Evolutionary conservation across 1,140 invertebrate species (phyloP).

Genomic region (Triops longicaudatus): DNA sequence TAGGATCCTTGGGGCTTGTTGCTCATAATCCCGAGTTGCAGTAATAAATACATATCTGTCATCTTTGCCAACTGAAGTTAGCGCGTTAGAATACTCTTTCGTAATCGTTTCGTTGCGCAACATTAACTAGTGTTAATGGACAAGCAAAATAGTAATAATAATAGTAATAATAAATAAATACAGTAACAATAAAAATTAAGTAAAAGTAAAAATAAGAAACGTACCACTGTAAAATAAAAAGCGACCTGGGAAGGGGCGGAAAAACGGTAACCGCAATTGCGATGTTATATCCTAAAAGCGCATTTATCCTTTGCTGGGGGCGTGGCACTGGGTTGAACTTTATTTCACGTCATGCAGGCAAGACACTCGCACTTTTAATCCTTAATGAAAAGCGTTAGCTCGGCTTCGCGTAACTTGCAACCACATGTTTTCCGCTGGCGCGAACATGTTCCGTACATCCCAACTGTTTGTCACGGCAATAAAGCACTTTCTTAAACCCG

Average conservation of each 20-base stretch:
- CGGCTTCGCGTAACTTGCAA: not conserved
- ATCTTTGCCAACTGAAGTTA: not conserved
- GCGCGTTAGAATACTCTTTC: not conserved
- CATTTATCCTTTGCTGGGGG: not conserved
- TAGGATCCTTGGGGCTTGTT: not conserved
- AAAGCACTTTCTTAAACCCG: not conserved
- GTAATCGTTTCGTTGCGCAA: not conserved
- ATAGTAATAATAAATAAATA: too few relatives aligned
- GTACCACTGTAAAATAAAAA: not conserved
- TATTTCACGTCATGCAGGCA: not conserved
- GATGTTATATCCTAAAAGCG: not conserved
- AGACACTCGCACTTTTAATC: not conserved
- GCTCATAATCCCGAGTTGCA: not conserved
- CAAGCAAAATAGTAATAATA: too few relatives aligned
- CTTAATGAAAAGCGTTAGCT: not conserved
- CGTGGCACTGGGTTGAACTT: not conserved
- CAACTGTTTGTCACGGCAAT: not conserved
- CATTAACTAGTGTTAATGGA: not conserved
- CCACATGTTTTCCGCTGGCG: not conserved
- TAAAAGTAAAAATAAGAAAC: too few relatives aligned
- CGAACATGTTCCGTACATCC: not conserved
- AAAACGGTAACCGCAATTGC: not conserved
- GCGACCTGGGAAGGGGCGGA: not conserved
- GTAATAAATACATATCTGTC: not conserved
- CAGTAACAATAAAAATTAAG: too few relatives aligned